Evolutionary conservation across 2,113 vertebrate genomes (phyloP).

Genomic region (Hepsetus odoe): DNA sequence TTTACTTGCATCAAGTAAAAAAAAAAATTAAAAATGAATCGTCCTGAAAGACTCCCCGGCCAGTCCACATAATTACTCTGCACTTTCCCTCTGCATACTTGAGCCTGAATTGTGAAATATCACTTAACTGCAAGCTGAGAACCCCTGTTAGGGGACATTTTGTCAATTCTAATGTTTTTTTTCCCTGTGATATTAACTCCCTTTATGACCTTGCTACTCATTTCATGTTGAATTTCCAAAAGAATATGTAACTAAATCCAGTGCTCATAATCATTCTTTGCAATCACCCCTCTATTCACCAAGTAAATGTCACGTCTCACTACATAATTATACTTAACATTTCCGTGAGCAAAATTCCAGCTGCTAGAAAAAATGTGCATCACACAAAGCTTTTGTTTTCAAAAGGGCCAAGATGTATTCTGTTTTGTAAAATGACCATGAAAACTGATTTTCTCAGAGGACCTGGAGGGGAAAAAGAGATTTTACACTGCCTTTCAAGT

Average conservation of each 20-base stretch:
- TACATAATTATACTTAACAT: neutral
- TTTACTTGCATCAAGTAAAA: no score
- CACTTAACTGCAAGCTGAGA: neutral
- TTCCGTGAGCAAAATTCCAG: neutral
- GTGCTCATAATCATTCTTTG: neutral
- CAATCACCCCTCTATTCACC: neutral
- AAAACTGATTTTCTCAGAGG: neutral
- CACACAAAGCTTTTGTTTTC: neutral
- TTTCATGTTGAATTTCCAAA: neutral
- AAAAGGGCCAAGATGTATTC: neutral
- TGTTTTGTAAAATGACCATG: slow-evolving; percentile 1
- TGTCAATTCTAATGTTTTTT: neutral
- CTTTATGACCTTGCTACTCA: neutral
- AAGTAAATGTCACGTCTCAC: neutral
- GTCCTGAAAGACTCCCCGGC: neutral
- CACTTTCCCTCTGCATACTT: neutral
- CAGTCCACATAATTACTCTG: neutral
- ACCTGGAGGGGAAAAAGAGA: neutral
- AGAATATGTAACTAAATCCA: neutral
- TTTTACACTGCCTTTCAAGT: slow-evolving; percentile 1
- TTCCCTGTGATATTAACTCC: neutral
- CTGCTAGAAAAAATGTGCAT: neutral
- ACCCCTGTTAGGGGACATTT: no score
- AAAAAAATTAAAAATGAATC: no score
- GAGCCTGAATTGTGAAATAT: neutral